Evolutionary conservation across 2,888 invertebrate genomes (phyloP), one percentile per base, ranked within the genome.

Genomic region (Andrena flavipes): DNA sequence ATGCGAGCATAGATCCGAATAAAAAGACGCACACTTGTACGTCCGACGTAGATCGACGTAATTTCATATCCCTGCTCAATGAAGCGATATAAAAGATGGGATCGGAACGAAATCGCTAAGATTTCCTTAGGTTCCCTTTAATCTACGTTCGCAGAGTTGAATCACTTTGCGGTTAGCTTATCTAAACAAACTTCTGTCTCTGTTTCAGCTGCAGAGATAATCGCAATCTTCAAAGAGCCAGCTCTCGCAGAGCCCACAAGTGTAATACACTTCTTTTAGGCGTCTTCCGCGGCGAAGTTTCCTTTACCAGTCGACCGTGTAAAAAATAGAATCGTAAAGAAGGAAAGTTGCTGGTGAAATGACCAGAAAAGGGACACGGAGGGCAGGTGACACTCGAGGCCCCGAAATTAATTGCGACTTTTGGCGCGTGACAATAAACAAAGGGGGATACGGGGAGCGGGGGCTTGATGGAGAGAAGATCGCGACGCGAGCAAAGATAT

Each of bases 381-480:
- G 59, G 76, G 26, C 51, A 72, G 68, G 56, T 56, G 67, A 77
- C 73, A 81, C 73, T 83, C 51, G 73, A 70, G 62, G 29, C 29
- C 16, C n/a, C 49, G 23, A 73, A 81, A 83, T 81, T 83, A 83
- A 83, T 78, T 82, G 63, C 80, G 56, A 64, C 62, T 69, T 26
- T 8, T 7, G 42, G 33, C 65, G 82, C 74, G 83, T 77, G 62
- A 78, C 72, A 78, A 78, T 82, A 82, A 82, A 77, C 82, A 81
- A 62, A 82, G 62, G 49, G 26, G 49, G 30, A 33, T 42, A 70
- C 33, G 60, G 60, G 20, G 70, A 33, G 42, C n/a, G 42, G 10
- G 26, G 2, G 26, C 33, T 16, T n/a, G 49, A 13, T 23, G 49
- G 23, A 74, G 70, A 59, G 73, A 65, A 72, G 64, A 72, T 76